Evolutionary conservation across 1,140 invertebrate genomes (phyloP).

Genomic region (Cotesia chilonis): DNA sequence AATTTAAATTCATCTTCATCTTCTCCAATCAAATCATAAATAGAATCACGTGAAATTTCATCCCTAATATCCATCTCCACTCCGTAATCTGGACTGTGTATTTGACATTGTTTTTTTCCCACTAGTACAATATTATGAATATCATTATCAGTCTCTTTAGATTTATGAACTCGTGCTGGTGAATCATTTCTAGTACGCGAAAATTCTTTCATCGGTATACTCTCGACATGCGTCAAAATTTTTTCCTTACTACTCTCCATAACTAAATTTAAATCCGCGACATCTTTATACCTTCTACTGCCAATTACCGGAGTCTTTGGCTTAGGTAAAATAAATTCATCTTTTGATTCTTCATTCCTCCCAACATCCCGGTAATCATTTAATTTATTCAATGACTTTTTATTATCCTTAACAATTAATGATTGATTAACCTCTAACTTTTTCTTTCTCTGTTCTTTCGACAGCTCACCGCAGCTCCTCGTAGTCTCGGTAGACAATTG

Average conservation of each 20-base stretch:
- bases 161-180: conserved; percentile 50
- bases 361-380: conserved; percentile 28
- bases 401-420: too few relatives aligned
- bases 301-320: conserved; percentile 44
- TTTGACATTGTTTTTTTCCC: conserved; percentile 48
- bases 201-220: conserved; percentile 56
- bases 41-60: conserved; percentile 53
- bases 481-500: conserved; percentile 13
- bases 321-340: conserved; percentile 37
- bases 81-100: conserved; percentile 53
- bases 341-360: conserved; percentile 43
- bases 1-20: conserved; percentile 63
- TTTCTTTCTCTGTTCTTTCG: conserved; percentile 29
- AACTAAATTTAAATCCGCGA: conserved; percentile 43
- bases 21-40: conserved; percentile 60
- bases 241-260: conserved; percentile 37
- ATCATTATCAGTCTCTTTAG: conserved; percentile 40
- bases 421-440: conserved; percentile 9
- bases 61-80: conserved; percentile 50
- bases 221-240: conserved; percentile 11
- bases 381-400: neutral
- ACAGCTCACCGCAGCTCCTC: conserved; percentile 21
- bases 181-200: conserved; percentile 49
- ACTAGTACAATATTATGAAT: conserved; percentile 28
- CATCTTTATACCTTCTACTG: conserved; percentile 47